A percentile compares a stretch with the other conserved stretches of the same genome.
These are phyloP conservation scores for Atrichornis clamosus DNA, from an alignment of 2,113 vertebrate genomes.

Conservation along the genomic window DNA sequence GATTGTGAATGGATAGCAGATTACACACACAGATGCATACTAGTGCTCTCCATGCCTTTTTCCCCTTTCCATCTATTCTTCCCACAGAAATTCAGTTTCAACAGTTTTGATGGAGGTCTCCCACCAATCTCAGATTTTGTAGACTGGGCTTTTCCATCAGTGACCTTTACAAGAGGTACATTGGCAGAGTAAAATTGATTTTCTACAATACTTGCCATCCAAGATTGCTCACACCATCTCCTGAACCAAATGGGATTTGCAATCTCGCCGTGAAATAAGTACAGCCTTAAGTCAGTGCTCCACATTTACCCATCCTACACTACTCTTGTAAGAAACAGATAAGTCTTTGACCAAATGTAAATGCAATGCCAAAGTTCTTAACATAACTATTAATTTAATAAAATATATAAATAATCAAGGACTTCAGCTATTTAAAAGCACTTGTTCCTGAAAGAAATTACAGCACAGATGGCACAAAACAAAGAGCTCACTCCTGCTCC, in stretches of 20 bases:
- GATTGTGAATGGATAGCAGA: neutral
- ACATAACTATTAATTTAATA: slow-evolving; percentile 9
- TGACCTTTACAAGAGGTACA: neutral
- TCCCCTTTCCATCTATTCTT: neutral
- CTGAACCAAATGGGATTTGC: neutral
- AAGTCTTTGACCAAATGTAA: neutral
- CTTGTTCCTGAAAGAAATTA: slow-evolving; percentile 22
- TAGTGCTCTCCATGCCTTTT: neutral
- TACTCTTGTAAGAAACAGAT: neutral
- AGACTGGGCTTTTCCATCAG: neutral
- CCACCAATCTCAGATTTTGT: neutral
- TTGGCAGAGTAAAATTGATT: neutral
- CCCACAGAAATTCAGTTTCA: neutral
- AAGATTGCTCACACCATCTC: neutral
- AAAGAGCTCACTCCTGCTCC: slow-evolving; percentile 20
- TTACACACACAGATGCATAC: neutral
- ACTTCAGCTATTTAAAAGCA: neutral
- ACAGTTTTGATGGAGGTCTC: neutral
- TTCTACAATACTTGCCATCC: neutral
- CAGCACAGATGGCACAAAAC: slow-evolving; percentile 35
- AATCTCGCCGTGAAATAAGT: neutral
- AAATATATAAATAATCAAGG: slow-evolving; percentile 17
- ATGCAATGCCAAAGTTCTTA: neutral
- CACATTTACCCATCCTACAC: neutral
- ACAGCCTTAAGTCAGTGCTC: neutral